phyloP scores from a whole-genome alignment of 2,888 invertebrate species.

The Aleiodes alternator region DNA sequence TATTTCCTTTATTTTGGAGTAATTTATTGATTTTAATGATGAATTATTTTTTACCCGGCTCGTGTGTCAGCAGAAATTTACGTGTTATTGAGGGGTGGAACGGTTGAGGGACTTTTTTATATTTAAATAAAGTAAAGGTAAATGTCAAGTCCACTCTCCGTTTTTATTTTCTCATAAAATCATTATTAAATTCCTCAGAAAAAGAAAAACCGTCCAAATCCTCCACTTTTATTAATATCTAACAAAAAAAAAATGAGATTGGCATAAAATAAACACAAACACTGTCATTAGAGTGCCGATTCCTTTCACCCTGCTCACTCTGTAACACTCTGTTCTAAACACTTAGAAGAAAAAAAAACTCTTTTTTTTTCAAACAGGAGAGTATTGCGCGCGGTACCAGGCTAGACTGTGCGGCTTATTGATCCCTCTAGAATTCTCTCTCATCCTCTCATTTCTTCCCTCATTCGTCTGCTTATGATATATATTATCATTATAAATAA shows the following conservation, averaged over 20 bases:
- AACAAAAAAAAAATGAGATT: too few relatives aligned
- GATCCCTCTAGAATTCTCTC: constrained; percentile 63
- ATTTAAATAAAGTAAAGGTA: constrained; percentile 14
- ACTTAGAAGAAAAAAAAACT: constrained; percentile 13
- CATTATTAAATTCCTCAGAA: too few relatives aligned
- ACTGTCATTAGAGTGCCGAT: background rate
- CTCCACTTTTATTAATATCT: too few relatives aligned
- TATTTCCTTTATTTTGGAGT: too few relatives aligned
- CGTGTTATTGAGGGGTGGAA: constrained; percentile 21
- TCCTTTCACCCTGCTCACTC: background rate
- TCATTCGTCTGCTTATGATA: constrained; percentile 54
- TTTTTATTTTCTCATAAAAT: background rate
- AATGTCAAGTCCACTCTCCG: constrained; percentile 24
- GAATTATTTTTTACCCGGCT: constrained; percentile 15
- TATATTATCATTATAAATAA: constrained; percentile 54
- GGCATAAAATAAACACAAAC: background rate
- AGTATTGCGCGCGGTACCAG: constrained; percentile 52
- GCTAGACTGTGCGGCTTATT: constrained; percentile 69
- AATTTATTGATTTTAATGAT: constrained; percentile 1
- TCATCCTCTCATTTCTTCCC: constrained; percentile 53
- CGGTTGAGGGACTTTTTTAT: constrained; percentile 10
- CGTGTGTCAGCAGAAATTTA: constrained; percentile 4
- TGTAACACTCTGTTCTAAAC: constrained; percentile 46
- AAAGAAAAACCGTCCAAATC: too few relatives aligned
- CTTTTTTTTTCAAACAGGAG: constrained; percentile 1